Percentiles rank a stretch among this genome's conserved stretches.
Evolutionary conservation across 2,797 vertebrate species (phyloP).

Genomic region (Hoplostethus atlanticus): DNA sequence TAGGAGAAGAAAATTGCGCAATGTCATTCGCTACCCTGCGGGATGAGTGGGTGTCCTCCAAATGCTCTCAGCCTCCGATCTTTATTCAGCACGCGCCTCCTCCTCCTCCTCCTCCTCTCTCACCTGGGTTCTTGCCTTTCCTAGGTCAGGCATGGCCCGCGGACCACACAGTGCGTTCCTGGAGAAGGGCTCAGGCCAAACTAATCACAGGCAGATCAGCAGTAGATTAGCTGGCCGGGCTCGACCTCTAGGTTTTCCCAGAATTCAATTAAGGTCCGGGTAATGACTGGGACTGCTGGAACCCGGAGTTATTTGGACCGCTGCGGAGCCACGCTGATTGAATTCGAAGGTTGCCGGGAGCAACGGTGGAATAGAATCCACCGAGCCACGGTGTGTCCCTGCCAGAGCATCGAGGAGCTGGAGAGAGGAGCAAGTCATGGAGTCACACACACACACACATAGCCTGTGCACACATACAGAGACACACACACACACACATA

Average conservation of each 20-base stretch:
- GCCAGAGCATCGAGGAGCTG: conserved; percentile 51
- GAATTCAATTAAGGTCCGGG: conserved; percentile 79
- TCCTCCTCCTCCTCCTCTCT: conserved; percentile 39
- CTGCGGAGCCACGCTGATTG: conserved; percentile 76
- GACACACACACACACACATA: conserved; percentile 30
- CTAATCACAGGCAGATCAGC: conserved; percentile 83
- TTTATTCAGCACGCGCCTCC: conserved; percentile 54
- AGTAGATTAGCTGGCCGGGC: conserved; percentile 79
- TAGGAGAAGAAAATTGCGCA: conserved; percentile 45
- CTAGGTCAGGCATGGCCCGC: conserved; percentile 70
- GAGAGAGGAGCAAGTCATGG: conserved; percentile 56
- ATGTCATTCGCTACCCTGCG: conserved; percentile 63
- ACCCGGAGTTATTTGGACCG: conserved; percentile 81
- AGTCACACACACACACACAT: conserved; percentile 43
- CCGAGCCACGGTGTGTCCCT: conserved; percentile 54
- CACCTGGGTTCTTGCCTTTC: conserved; percentile 60
- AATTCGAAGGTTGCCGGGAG: conserved; percentile 78
- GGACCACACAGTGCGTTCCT: conserved; percentile 66
- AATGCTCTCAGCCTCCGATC: conserved; percentile 53
- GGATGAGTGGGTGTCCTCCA: conserved; percentile 65
- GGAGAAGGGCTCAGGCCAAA: conserved; percentile 67
- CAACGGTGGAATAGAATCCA: conserved; percentile 71
- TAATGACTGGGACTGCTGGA: conserved; percentile 82
- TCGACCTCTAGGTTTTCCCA: conserved; percentile 78
- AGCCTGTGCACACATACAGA: conserved; percentile 27